Evolutionary conservation across 2,113 vertebrate genomes (phyloP).

Genomic region (Hystrix cristata): DNA sequence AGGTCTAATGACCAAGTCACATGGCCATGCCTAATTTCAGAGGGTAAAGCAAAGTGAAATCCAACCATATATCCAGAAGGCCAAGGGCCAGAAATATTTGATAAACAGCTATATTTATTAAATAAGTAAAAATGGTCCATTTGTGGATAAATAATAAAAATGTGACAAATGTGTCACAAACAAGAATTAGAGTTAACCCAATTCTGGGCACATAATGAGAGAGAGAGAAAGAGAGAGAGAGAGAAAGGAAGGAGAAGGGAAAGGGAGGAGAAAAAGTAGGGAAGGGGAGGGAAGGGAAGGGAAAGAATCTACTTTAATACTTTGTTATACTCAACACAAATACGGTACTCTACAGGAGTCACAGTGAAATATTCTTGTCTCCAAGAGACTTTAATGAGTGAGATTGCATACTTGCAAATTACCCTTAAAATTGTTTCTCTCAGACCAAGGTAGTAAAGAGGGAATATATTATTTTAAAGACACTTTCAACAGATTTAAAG

Average conservation of each 20-base stretch:
- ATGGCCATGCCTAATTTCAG: background rate
- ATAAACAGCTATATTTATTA: background rate
- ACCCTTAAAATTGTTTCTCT: background rate
- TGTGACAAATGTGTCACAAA: background rate
- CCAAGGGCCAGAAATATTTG: background rate
- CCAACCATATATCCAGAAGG: background rate
- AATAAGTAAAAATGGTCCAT: slow-evolving; percentile 14
- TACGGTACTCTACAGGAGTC: background rate
- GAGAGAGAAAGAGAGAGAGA: background rate
- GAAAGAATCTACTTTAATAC: background rate
- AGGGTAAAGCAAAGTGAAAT: background rate
- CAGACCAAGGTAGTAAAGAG: background rate
- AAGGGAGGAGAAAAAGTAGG: background rate
- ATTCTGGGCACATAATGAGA: background rate
- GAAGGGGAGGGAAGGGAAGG: background rate
- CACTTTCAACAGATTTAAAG: background rate
- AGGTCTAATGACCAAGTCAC: background rate
- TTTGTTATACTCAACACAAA: background rate
- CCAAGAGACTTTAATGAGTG: background rate
- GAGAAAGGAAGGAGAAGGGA: background rate
- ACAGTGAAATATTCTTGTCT: background rate
- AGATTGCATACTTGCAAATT: background rate
- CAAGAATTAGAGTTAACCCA: slow-evolving; percentile 12
- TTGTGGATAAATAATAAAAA: background rate
- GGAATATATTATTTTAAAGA: background rate